These are phyloP conservation scores for Rhegmatorhina hoffmannsi DNA, from an alignment of 2,113 vertebrate genomes.

Conservation along the genomic window DNA sequence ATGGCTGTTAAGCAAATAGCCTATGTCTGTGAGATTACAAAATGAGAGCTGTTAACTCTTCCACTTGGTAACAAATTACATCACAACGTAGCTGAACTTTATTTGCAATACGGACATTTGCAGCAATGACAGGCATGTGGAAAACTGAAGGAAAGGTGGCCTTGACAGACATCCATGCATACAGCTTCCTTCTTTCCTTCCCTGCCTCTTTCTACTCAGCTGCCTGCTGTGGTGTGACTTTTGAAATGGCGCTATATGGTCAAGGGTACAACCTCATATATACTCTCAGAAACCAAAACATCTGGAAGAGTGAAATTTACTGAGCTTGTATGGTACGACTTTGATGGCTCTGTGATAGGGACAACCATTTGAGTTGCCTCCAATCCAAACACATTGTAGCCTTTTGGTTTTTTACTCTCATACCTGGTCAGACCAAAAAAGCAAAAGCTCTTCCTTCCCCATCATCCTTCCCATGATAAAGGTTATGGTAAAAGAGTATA, in stretches of 20 bases:
- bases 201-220: slow-evolving; percentile 16
- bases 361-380: not conserved
- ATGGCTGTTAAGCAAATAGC: not conserved
- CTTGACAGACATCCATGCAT: not conserved
- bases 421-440: not conserved
- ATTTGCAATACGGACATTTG: not conserved
- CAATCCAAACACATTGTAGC: not conserved
- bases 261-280: not conserved
- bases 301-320: slow-evolving; percentile 15
- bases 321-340: not conserved
- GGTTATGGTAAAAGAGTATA: not conserved
- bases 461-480: not conserved
- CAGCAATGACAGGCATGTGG: not conserved
- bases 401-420: not conserved
- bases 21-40: not conserved
- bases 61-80: not conserved
- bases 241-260: slow-evolving; percentile 30
- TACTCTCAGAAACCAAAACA: slow-evolving; percentile 41
- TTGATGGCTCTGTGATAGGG: not conserved
- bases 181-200: not conserved
- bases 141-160: not conserved
- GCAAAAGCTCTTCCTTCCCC: not conserved
- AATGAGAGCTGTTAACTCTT: not conserved
- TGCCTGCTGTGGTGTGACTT: slow-evolving; percentile 24
- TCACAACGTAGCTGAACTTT: not conserved